These are phyloP conservation scores for Sinelater perroti DNA, from an alignment of 2,888 invertebrate species.

Conservation along the genomic window DNA sequence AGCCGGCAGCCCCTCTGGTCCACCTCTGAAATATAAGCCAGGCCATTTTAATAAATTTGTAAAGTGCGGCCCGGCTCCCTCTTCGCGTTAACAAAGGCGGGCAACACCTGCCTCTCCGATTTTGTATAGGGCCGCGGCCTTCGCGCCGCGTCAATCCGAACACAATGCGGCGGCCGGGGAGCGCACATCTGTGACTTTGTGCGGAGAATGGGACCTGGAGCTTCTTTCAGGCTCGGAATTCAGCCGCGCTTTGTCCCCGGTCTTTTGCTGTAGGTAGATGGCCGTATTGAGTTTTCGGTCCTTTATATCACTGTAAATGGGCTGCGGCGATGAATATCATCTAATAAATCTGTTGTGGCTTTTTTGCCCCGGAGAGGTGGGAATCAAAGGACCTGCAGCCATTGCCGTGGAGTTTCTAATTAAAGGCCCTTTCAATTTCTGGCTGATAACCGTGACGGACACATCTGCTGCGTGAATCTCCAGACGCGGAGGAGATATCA, in stretches of 20 bases:
- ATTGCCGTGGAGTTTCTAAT: too few species aligned
- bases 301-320: too few species aligned
- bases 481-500: too few species aligned
- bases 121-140: conserved; percentile 19
- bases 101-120: conserved; percentile 27
- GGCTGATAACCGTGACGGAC: too few species aligned
- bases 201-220: conserved; percentile 19
- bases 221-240: conserved; percentile 8
- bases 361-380: too few species aligned
- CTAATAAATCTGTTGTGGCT: too few species aligned
- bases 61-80: conserved; percentile 21
- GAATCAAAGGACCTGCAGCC: too few species aligned
- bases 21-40: background rate
- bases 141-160: conserved; percentile 10
- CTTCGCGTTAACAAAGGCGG: conserved; percentile 28
- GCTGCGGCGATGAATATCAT: too few species aligned
- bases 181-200: conserved; percentile 24
- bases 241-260: background rate
- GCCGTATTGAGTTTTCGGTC: too few species aligned
- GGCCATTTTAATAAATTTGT: conserved; percentile 28
- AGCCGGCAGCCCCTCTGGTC: background rate
- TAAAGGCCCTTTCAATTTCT: too few species aligned
- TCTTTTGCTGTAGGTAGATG: too few species aligned
- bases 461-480: too few species aligned
- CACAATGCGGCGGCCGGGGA: conserved; percentile 20